Evolutionary conservation across 2,113 vertebrate genomes (phyloP).

Genomic region (Lethenteron reissneri): DNA sequence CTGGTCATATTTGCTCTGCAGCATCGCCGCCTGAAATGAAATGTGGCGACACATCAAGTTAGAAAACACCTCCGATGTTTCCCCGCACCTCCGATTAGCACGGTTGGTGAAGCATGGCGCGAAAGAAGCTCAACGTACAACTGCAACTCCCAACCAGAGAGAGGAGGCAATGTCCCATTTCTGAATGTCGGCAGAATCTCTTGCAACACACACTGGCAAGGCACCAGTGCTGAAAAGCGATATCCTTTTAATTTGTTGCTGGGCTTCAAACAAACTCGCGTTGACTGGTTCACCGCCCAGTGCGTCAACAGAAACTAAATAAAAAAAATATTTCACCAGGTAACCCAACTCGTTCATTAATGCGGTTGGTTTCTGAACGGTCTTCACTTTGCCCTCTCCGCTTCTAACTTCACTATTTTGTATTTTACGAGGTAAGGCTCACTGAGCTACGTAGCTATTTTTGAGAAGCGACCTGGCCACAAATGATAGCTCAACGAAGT

Average conservation of each 20-base stretch:
- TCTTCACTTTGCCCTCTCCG: no score
- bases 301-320: no score
- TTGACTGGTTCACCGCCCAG: not conserved
- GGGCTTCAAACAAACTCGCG: not conserved
- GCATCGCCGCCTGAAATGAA: constrained; percentile 3
- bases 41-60: not conserved
- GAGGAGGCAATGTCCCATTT: no score
- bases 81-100: not conserved
- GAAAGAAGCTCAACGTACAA: constrained; percentile 5
- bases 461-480: no score
- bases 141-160: constrained; percentile 3
- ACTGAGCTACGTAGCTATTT: no score
- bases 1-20: constrained; percentile 4
- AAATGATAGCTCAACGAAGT: no score
- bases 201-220: not conserved
- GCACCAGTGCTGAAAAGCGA: not conserved
- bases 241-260: not conserved
- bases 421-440: no score
- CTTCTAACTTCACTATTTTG: no score
- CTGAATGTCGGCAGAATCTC: not conserved
- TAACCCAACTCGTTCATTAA: no score
- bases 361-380: no score
- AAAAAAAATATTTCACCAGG: no score
- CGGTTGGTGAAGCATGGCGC: not conserved
- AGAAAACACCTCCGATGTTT: not conserved